Base-by-base conservation (phyloP, 1,140 invertebrate species). In the Spodoptera frugiperda region DNA sequence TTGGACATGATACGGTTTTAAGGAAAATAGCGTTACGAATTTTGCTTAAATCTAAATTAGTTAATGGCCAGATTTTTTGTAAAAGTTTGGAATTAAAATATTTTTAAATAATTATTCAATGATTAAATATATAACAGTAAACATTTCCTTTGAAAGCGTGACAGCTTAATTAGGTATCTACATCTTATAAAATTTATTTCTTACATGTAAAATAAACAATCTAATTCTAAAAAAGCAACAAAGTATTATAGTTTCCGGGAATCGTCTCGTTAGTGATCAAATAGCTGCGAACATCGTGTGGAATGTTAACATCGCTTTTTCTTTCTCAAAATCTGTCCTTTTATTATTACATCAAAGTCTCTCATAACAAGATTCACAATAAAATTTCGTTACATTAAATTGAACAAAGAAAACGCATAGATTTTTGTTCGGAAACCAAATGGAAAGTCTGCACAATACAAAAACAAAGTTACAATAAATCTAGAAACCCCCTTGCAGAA, bases 201-300 rank as follows among this genome's bases (percentile, higher is more conserved):
- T n/a, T n/a, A n/a, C n/a, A n/a, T 79, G 71, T 80, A 80, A 80
- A 84, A 87, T 80, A 85, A 90, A 79, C 25, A 88, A 85, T 51
- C 80, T 84, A 85, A 89, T 87, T 88, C 86, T 51, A 85, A 77
- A 82, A 88, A 84, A 82, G 81, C 81, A 87, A 89, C 82, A 84
- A 84, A 88, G 83, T 87, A 87, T 88, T 87, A 90, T 84, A 85
- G 83, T 85, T 91, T 91, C 88, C 86, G 81, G 85, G 87, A 87
- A 87, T 88, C 81, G 73, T 79, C 86, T 89, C 82, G 85, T 93
- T 89, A 89, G 87, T 84, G 84, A 87, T 89, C 84, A 86, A 88
- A 89, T 89, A 84, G 84, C 81, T 81, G 78, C 80, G 67, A 85
- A 87, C 86, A 83, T 76, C 74, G 77, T 84, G 75, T 77, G 84